phyloP scores from a whole-genome alignment of 2,888 invertebrate genomes.

The Pollenia amentaria region DNA sequence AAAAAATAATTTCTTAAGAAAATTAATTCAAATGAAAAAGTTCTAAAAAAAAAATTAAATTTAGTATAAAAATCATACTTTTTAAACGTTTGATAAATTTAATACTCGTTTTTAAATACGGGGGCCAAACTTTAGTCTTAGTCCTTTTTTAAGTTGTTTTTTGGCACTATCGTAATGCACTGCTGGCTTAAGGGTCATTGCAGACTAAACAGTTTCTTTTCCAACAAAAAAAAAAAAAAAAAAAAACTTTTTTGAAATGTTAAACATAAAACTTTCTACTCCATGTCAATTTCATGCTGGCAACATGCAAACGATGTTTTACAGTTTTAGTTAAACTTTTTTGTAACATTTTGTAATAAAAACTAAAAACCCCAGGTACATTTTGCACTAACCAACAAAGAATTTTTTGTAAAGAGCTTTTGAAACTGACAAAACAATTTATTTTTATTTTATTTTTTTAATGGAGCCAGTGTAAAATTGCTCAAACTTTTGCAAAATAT shows the following conservation, averaged over 20 bases:
- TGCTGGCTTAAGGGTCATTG: background rate
- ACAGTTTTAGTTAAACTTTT: background rate
- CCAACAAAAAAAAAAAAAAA: background rate
- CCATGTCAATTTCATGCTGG: conserved; percentile 18
- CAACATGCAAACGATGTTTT: background rate
- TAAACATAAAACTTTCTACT: background rate
- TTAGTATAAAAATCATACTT: no score
- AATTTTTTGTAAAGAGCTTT: background rate
- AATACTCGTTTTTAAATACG: no score
- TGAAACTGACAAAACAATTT: background rate
- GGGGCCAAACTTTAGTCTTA: no score
- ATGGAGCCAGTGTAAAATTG: background rate
- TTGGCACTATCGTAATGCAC: background rate
- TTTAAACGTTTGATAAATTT: no score
- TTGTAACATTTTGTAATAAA: background rate
- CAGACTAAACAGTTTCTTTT: background rate
- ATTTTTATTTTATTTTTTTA: no score
- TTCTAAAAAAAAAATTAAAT: no score
- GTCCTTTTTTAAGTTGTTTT: background rate
- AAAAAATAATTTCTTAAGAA: no score
- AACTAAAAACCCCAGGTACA: no score
- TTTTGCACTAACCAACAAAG: background rate
- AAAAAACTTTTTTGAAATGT: conserved; percentile 7
- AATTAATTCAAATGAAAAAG: no score
- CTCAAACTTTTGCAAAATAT: background rate